Base-by-base conservation (phyloP, 64 coral and sea anemone species). In the Orbicella faveolata region DNA sequence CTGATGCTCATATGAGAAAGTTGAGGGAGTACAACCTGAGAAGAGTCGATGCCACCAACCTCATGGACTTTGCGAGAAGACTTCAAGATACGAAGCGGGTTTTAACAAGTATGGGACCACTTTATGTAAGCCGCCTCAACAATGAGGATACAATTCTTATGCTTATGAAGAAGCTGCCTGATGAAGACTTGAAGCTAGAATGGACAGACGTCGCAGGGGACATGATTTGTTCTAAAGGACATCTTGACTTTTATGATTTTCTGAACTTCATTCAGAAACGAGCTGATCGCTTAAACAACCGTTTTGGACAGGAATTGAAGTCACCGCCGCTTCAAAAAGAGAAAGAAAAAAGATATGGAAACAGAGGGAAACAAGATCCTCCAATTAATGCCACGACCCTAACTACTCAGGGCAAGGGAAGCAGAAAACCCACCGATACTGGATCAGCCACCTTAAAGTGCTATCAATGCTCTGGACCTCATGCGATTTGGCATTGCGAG, bases 61-160 rank as follows among this genome's bases (percentile, higher is more conserved):
- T 87, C 26, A 90, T 91, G 93, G 66, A 95, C 75, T 95, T 95
- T 81, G 77, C 89, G 61, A 87, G 93, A 74, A 69, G 48, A 33
- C 51, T 88, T 9, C 79, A 88, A 91, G 89, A 95, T 67, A 52
- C 90, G 30, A 88, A 66, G 75, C 64, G 89, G 79, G 79, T 92
- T 1, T 80, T 95, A 48, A 88, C 78, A 6, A 95, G 74, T 64
- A 91, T 95, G 94, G 90, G 90, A 54, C 48, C 52, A 63, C 83
- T 55, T 37, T 89, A 95, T 78, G 88, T 79, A 61, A 84, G 73
- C 69, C 89, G 87, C 36, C 36, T 95, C 34, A 75, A 86, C 94
- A 92, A 92, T 63, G 94, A 92, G 62, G 94, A 95, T 67, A 90
- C 88, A 18, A 94, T 94, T 61, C 87, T 94, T 68, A 89, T 84